Percentiles rank a stretch among this genome's conserved stretches.
These are phyloP conservation scores for Oreochromis tanganicae DNA, from an alignment of 2,113 vertebrate species.

Conservation along the genomic window DNA sequence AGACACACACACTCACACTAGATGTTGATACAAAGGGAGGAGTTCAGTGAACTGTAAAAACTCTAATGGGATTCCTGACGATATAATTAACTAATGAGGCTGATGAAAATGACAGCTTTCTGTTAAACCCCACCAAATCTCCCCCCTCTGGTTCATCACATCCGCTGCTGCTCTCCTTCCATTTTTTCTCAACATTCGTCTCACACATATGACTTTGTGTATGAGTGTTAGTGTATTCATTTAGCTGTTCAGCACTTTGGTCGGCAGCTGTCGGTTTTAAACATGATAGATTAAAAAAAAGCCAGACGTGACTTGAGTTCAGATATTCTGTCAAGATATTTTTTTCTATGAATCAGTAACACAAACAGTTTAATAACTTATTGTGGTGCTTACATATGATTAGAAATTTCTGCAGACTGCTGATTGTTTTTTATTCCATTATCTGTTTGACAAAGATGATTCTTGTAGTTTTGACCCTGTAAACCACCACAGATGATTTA, in stretches of 20 bases:
- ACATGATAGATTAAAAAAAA: background rate
- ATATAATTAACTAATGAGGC: slow-evolving; percentile 49
- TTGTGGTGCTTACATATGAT: background rate
- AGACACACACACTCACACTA: background rate
- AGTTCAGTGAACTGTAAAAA: slow-evolving; percentile 52
- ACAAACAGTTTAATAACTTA: background rate
- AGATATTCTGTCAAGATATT: background rate
- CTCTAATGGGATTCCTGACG: slow-evolving; percentile 55
- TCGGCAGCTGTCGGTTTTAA: background rate
- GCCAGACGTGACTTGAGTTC: background rate
- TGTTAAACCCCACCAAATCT: background rate
- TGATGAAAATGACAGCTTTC: slow-evolving; percentile 30
- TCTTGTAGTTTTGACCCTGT: background rate
- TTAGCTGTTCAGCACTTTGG: background rate
- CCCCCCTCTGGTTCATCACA: background rate
- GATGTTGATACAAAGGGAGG: slow-evolving; percentile 36
- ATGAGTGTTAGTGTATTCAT: background rate
- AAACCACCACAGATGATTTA: background rate
- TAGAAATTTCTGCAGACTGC: background rate
- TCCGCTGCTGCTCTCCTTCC: slow-evolving; percentile 1
- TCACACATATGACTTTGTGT: background rate
- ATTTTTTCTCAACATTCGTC: background rate
- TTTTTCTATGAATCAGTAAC: background rate
- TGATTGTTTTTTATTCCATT: background rate
- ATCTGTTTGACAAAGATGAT: background rate